Percentiles rank a stretch among this genome's conserved stretches.
Conservation (phyloP, 2,888 invertebrate genomes). For the Quadroppia sp. region DNA sequence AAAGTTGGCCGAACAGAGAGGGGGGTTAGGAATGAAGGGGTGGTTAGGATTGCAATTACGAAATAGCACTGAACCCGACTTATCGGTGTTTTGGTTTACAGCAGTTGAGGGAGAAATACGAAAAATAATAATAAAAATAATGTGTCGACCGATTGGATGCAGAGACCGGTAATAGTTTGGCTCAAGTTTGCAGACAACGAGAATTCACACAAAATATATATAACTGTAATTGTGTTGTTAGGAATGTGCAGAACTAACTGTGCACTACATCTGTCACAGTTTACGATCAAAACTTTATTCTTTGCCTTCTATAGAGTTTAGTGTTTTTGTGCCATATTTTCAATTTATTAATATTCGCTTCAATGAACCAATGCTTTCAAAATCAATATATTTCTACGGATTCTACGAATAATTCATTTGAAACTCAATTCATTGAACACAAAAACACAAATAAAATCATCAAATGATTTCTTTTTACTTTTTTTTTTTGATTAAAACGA, state of each 20-base stretch:
- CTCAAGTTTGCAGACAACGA: constrained; percentile 5
- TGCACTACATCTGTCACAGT: constrained; percentile 31
- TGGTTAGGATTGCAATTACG: constrained; percentile 23
- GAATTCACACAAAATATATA: neutral
- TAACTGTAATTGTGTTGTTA: constrained; percentile 20
- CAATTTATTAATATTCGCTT: constrained; percentile 33
- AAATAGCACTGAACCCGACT: constrained; percentile 11
- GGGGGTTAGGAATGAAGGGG: constrained; percentile 13
- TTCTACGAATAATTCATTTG: neutral
- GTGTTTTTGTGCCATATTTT: constrained; percentile 15
- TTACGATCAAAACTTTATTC: constrained; percentile 13
- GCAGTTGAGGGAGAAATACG: constrained; percentile 2
- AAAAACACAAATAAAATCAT: neutral
- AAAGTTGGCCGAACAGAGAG: constrained; percentile 18
- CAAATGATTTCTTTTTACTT: neutral
- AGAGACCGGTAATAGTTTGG: constrained; percentile 17
- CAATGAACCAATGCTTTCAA: constrained; percentile 22
- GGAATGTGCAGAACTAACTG: neutral
- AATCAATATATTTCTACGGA: neutral
- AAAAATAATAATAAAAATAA: constrained; percentile 37
- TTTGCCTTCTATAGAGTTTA: neutral
- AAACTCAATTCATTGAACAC: neutral
- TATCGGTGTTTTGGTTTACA: constrained; percentile 24
- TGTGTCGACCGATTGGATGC: constrained; percentile 26
- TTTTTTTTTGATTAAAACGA: neutral